phyloP scores from a whole-genome alignment of 1,140 invertebrate genomes.

The Sycobia sp. region DNA sequence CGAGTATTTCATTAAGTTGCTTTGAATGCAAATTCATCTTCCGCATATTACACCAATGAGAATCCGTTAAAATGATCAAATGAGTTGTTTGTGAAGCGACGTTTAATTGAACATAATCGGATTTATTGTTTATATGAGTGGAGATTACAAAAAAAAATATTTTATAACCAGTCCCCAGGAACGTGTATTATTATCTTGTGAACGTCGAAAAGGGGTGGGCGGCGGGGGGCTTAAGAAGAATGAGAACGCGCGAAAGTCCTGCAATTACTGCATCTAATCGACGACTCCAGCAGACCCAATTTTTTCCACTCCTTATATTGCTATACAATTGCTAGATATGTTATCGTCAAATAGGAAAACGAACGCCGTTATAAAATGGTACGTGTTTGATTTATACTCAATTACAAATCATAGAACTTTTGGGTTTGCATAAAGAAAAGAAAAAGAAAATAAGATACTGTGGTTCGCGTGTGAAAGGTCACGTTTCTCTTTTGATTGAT shows the following conservation, averaged over 20 bases:
- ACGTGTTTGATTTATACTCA: too few species aligned
- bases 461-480: slow-evolving; percentile 45
- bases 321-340: slow-evolving; percentile 33
- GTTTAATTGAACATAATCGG: slow-evolving; percentile 22
- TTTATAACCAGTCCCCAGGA: slow-evolving; percentile 15
- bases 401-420: too few species aligned
- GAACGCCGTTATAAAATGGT: too few species aligned
- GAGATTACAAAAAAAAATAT: not conserved
- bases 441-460: slow-evolving; percentile 29
- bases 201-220: not conserved
- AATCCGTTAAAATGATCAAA: slow-evolving; percentile 17
- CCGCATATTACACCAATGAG: too few species aligned
- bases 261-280: slow-evolving; percentile 26
- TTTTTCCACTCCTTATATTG: slow-evolving; percentile 27
- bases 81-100: slow-evolving; percentile 6
- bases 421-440: too few species aligned
- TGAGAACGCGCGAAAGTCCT: slow-evolving; percentile 3
- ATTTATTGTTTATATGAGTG: slow-evolving; percentile 22
- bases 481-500: slow-evolving; percentile 51
- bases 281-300: slow-evolving; percentile 16
- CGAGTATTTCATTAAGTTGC: slow-evolving; percentile 9
- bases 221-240: not conserved
- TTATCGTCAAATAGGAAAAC: slow-evolving; percentile 13
- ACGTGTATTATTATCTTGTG: slow-evolving; percentile 22
- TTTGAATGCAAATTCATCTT: slow-evolving; percentile 10